Evolutionary conservation across 1,140 invertebrate species (phyloP).

Genomic region (Drosophila kurseongensis): DNA sequence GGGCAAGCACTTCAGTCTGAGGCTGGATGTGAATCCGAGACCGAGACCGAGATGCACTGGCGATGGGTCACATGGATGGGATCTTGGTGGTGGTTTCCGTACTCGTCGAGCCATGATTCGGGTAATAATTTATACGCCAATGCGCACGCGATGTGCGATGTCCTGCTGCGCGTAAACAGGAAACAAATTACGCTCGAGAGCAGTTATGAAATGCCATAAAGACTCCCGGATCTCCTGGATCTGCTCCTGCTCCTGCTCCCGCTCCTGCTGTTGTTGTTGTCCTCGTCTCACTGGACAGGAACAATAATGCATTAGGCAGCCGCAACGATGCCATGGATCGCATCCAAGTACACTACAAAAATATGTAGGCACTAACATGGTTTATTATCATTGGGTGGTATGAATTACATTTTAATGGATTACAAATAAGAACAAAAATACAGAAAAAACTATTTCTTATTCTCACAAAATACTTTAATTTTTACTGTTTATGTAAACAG

Average conservation of each 20-base stretch:
- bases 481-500: no score
- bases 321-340: slow-evolving; percentile 47
- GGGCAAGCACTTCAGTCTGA: slow-evolving; percentile 71
- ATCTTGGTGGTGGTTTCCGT: slow-evolving; percentile 50
- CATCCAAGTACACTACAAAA: slow-evolving; percentile 5
- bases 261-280: slow-evolving; percentile 29
- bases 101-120: slow-evolving; percentile 60
- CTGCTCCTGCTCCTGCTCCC: slow-evolving; percentile 17
- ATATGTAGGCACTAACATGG: neutral
- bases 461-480: no score
- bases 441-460: neutral
- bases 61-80: slow-evolving; percentile 45
- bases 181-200: slow-evolving; percentile 82
- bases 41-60: slow-evolving; percentile 29
- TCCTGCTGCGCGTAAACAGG: slow-evolving; percentile 81
- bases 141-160: slow-evolving; percentile 75
- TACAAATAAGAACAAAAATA: neutral
- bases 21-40: slow-evolving; percentile 7
- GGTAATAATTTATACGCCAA: slow-evolving; percentile 81
- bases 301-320: slow-evolving; percentile 79
- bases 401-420: neutral
- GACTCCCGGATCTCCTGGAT: slow-evolving; percentile 35
- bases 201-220: slow-evolving; percentile 82
- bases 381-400: no score
- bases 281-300: slow-evolving; percentile 73